Percentiles rank a stretch among this genome's conserved stretches.
Conservation (phyloP, 2,113 vertebrate species). For the Chiloscyllium plagiosum region DNA sequence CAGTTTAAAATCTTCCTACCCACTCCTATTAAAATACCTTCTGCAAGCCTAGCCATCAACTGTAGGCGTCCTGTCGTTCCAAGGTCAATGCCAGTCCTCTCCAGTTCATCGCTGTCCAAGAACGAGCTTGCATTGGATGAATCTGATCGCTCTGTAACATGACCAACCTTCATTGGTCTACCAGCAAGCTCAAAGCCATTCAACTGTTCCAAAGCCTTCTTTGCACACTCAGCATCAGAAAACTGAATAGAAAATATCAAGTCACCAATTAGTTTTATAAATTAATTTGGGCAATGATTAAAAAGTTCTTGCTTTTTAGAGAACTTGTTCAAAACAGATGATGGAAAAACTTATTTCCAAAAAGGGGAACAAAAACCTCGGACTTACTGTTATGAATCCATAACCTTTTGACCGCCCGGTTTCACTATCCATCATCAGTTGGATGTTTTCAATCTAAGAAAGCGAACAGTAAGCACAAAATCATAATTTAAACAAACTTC, state of each 20-base stretch:
- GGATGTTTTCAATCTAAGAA: slow-evolving; percentile 90
- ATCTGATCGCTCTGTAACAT: slow-evolving; percentile 88
- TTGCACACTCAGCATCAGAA: slow-evolving; percentile 87
- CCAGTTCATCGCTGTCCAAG: slow-evolving; percentile 87
- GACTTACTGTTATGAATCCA: slow-evolving; percentile 89
- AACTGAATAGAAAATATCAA: slow-evolving; percentile 59
- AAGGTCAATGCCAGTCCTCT: slow-evolving; percentile 84
- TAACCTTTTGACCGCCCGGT: slow-evolving; percentile 90
- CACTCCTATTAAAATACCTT: slow-evolving; percentile 58
- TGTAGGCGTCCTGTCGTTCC: slow-evolving; percentile 90
- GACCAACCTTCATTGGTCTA: slow-evolving; percentile 94
- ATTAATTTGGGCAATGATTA: neutral
- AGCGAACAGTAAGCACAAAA: slow-evolving; percentile 23
- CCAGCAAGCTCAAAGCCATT: slow-evolving; percentile 93
- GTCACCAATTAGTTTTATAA: neutral
- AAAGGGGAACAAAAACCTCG: neutral
- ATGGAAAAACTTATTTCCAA: neutral
- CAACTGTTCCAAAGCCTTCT: slow-evolving; percentile 91
- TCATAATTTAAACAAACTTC: neutral
- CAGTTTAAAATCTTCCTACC: neutral
- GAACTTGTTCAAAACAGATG: neutral
- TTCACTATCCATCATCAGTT: slow-evolving; percentile 97
- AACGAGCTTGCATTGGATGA: slow-evolving; percentile 79
- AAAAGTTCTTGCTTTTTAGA: neutral
- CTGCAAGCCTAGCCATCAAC: slow-evolving; percentile 88